Base-by-base conservation (phyloP, 2,888 invertebrate genomes). In the Helobdella robusta region DNA sequence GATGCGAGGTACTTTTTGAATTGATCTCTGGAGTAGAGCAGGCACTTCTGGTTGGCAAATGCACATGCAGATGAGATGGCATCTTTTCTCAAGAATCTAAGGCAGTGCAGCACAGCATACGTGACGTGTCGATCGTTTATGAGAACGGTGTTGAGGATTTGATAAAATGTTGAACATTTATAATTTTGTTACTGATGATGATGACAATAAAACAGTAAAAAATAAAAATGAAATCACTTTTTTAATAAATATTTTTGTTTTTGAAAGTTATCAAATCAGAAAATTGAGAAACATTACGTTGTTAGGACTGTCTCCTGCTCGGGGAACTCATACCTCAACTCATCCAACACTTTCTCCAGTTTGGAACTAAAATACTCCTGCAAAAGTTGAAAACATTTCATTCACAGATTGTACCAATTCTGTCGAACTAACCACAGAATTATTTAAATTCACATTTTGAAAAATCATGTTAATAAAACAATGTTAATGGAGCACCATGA, bases 71-170 rank as follows among this genome's bases (percentile, higher is more conserved):
- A 32, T 23, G 63, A 34, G 32, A 63, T 52, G 20, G 25, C 25
- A 34, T 63, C 63, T 50, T 36, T 48, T 52, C 63, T 63, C 52
- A 63, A 28, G 35, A 63, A 63, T 8, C 63, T 63, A 23, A 52
- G n/a, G n/a, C n/a, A n/a, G n/a, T n/a, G n/a, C n/a, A n/a, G n/a
- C n/a, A n/a, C n/a, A n/a, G n/a, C n/a, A n/a, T n/a, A n/a, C n/a
- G n/a, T n/a, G n/a, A n/a, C n/a, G n/a, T n/a, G n/a, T n/a, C n/a
- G n/a, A n/a, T n/a, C n/a, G n/a, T n/a, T n/a, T n/a, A n/a, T n/a
- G n/a, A n/a, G n/a, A n/a, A n/a, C n/a, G n/a, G 11, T 40, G 11
- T 40, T 15, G 44, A 40, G 15, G 11, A 40, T 15, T 15, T 40
- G 15, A 15, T 40, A 40, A 15, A 40, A 15, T 40, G 15, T 40